Evolutionary conservation across 2,113 vertebrate species (phyloP), one percentile per base, ranked within the genome.

Genomic region (Halichoerus grypus): DNA sequence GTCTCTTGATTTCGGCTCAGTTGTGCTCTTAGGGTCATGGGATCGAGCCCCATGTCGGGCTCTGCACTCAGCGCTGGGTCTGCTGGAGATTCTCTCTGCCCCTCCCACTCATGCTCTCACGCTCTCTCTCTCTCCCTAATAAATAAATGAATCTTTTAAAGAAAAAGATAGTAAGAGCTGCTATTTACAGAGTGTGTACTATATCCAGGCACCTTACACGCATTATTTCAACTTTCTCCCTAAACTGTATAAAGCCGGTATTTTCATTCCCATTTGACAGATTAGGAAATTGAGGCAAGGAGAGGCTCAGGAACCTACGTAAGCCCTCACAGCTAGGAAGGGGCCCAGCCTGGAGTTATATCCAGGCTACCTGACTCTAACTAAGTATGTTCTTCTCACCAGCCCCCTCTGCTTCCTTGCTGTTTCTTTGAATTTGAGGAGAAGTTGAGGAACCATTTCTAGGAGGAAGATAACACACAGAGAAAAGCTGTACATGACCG

Each of bases 401-500:
- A 11, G 4, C 21, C 53, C 46, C 14, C 16, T 31, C 86, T 22
- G 15, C 24, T 79, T 61, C 49, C 31, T 53, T 79, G 46, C 28
- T 12, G 9, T 53, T 51, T 36, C 53, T 88, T 80, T 39, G 12
- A 16, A 9, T 71, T 42, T 31, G 69, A 69, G 46, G 80, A 89
- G 67, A 74, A 39, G 93, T 4, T 16, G 71, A 92, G 24, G 82
- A 74, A 13, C 0, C 4, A 51, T 69, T 92, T 79, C 72, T 61
- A 36, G 80, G 24, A 74, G 16, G 67, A 3, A 0, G 51, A 0
- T 21, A 15, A 9, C 18, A 39, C 19, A 2, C 6, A 0, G 36
- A 72, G 28, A 33, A 33, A 63, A 61, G 5, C 49, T 39, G 24
- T 21, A 24, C 0, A 0, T n/a, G 87, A 39, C 1, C 22, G 12